Evolutionary conservation across 2,888 invertebrate genomes (phyloP).

Genomic region (Sarcophaga caerulescens): DNA sequence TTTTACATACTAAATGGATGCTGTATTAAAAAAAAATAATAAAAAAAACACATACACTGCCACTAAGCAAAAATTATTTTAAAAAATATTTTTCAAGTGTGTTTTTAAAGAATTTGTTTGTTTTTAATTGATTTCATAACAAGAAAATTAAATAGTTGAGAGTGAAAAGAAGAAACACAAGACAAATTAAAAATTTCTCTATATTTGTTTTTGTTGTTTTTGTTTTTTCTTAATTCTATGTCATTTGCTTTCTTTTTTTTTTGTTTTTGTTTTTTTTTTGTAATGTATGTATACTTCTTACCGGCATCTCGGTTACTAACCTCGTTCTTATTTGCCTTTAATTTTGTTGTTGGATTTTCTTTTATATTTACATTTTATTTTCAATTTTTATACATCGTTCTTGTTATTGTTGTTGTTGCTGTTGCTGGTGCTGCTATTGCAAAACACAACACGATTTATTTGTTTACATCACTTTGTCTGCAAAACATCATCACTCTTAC

Average conservation of each 20-base stretch:
- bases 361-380: slow-evolving; percentile 19
- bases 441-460: slow-evolving; percentile 37
- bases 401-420: not conserved
- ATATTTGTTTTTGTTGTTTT: not conserved
- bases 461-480: slow-evolving; percentile 55
- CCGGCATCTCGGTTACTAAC: slow-evolving; percentile 68
- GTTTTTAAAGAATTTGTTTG: not conserved
- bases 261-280: not conserved
- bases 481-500: not conserved
- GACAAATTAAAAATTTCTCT: slow-evolving; percentile 32
- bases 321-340: slow-evolving; percentile 54
- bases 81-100: not conserved
- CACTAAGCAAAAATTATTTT: not conserved
- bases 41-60: not conserved
- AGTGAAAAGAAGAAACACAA: not conserved
- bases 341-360: slow-evolving; percentile 1
- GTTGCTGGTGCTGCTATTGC: not conserved
- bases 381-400: not conserved
- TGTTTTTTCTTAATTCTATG: not conserved
- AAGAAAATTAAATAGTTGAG: not conserved
- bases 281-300: slow-evolving; percentile 51
- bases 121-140: slow-evolving; percentile 11
- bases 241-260: slow-evolving; percentile 5
- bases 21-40: slow-evolving; percentile 13
- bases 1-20: slow-evolving; percentile 33